A percentile compares a stretch with the other conserved stretches of the same genome.
Evolutionary conservation across 2,888 invertebrate genomes (phyloP).

Genomic region (Baccha elongata): DNA sequence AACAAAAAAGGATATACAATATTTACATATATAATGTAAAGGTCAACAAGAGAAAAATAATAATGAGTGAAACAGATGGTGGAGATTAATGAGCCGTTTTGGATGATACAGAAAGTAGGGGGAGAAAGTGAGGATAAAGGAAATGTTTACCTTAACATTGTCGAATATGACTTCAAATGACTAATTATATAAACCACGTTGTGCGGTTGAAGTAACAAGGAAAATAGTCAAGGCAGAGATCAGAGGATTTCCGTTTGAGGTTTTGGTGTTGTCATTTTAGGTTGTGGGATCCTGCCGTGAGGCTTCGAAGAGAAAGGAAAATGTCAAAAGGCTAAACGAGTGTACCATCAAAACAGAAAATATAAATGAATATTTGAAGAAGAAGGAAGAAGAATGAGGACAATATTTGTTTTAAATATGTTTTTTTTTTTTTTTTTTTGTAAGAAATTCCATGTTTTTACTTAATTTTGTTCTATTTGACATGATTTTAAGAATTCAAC

Average conservation of each 20-base stretch:
- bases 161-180: conserved; percentile 48
- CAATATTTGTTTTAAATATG: too few relatives aligned
- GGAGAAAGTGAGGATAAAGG: neutral
- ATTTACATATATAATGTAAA: conserved; percentile 34
- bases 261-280: conserved; percentile 29
- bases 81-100: conserved; percentile 16
- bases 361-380: conserved; percentile 5
- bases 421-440: neutral
- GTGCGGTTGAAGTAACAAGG: conserved; percentile 49
- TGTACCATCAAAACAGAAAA: neutral
- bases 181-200: conserved; percentile 65
- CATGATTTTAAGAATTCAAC: neutral
- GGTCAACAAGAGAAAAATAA: conserved; percentile 55
- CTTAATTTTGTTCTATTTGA: too few relatives aligned
- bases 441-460: neutral
- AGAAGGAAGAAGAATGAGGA: neutral
- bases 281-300: neutral
- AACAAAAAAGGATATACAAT: neutral
- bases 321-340: conserved; percentile 9
- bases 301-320: neutral
- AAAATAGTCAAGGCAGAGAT: conserved; percentile 33
- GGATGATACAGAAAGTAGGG: neutral
- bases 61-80: conserved; percentile 47
- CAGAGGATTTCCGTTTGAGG: conserved; percentile 60
- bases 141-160: conserved; percentile 27